A percentile compares a stretch with the other conserved stretches of the same genome.
phyloP scores from a whole-genome alignment of 2,797 vertebrate species.

The Phylloscopus collybita region DNA sequence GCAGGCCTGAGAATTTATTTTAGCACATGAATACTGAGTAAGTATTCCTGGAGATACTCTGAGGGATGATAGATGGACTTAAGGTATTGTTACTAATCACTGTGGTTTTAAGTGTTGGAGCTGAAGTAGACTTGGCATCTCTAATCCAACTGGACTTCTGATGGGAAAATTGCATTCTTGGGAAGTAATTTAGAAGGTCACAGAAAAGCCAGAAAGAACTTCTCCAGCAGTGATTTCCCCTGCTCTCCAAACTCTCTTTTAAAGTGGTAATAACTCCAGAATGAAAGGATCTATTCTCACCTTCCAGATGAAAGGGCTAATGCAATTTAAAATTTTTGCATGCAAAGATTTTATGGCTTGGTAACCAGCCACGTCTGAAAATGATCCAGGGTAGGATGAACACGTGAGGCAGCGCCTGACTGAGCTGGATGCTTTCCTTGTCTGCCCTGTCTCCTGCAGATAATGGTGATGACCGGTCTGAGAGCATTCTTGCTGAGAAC shows the following conservation, averaged over 20 bases:
- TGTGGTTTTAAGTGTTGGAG: conserved; percentile 51
- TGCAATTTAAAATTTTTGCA: conserved; percentile 48
- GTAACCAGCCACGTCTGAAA: not conserved
- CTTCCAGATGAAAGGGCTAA: conserved; percentile 63
- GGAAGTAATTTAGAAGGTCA: conserved; percentile 62
- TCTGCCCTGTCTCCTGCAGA: conserved; percentile 64
- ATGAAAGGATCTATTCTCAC: conserved; percentile 62
- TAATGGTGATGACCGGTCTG: conserved; percentile 62
- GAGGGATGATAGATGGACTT: conserved; percentile 41
- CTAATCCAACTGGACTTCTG: conserved; percentile 47
- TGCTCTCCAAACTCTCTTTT: conserved; percentile 41
- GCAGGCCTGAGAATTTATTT: conserved; percentile 35
- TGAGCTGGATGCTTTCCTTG: conserved; percentile 22
- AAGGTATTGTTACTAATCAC: conserved; percentile 55
- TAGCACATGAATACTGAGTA: conserved; percentile 35
- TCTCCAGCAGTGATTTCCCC: conserved; percentile 33
- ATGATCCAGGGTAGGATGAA: not conserved
- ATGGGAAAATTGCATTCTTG: conserved; percentile 65
- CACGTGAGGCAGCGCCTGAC: not conserved
- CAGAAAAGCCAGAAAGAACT: conserved; percentile 52
- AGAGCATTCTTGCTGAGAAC: conserved; percentile 72
- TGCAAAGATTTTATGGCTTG: conserved; percentile 57
- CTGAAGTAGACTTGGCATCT: not conserved
- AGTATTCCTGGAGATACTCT: conserved; percentile 56
- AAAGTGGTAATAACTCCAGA: conserved; percentile 37